Conservation (phyloP, 2,113 vertebrate genomes). For the Motacilla tschutschensis region DNA sequence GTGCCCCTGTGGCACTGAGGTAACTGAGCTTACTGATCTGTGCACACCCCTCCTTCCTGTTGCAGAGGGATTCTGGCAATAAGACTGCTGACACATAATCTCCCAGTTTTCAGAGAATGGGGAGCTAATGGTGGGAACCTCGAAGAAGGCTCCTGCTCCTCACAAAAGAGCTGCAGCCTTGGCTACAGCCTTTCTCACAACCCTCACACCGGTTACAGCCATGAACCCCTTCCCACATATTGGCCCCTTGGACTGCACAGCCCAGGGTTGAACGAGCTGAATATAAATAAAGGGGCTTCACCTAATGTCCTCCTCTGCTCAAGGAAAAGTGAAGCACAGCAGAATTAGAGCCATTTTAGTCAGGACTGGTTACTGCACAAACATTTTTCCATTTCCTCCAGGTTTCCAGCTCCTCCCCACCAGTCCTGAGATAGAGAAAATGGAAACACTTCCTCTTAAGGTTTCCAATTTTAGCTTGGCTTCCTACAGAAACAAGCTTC, state of each 20-base stretch:
- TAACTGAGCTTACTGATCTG: not conserved
- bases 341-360: not conserved
- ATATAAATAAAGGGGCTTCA: not conserved
- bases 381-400: not conserved
- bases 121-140: not conserved
- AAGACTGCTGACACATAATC: not conserved
- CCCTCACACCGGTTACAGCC: not conserved
- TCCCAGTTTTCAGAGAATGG: not conserved
- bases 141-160: not conserved
- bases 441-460: not conserved
- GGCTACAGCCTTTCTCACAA: not conserved
- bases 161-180: not conserved
- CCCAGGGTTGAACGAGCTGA: accelerated
- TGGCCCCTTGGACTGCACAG: not conserved
- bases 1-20: not conserved
- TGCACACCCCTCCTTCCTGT: not conserved
- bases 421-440: not conserved
- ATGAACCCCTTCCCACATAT: not conserved
- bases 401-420: not conserved
- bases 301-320: not conserved
- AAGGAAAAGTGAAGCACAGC: not conserved
- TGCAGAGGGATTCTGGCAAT: not conserved
- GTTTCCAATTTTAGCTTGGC: not conserved
- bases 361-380: not conserved
- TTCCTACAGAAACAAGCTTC: not conserved